Evolutionary conservation across 2,113 vertebrate genomes (phyloP), one percentile per base, ranked within the genome.

Genomic region (Sebastes schlegelii): DNA sequence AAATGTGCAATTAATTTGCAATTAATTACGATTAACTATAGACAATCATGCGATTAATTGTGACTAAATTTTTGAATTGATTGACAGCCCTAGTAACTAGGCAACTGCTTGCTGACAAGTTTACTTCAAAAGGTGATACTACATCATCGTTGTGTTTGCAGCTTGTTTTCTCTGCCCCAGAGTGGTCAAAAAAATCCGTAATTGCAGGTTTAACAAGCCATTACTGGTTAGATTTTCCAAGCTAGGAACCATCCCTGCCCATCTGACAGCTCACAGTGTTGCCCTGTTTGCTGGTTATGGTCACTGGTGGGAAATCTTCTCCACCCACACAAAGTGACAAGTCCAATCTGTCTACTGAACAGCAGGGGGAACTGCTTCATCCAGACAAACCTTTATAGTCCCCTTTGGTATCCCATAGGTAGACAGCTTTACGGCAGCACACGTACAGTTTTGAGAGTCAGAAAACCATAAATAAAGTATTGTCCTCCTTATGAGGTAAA

Each of bases 261-360:
- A 7, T 51, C n/a, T 23, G 64, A 71, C 45, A 9, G 60, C 13
- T 16, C 71, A 48, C 58, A 52, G 52, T 21, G 68, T 23, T 7
- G 49, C 26, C 19, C 48, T 63, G 69, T 60, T 34, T 43, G 52
- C 60, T 60, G 51, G n/a, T 26, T 45, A 21, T 16, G 79, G 55
- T 73, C 67, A 67, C 78, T 72, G 78, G 67, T 67, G 48, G 61
- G 73, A 86, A 73, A 77, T 66, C 40, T 72, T 62, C 26, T 16
- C 49, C 79, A 68, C 62, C 62, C 79, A 86, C 78, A 62, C 79
- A 62, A 49, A 73, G 69, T 49, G 69, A 54, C 67, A 77, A 42
- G 55, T 73, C 57, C 57, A 82, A 62, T 77, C 62, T 72, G 79
- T 81, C 72, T 54, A 8, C 17, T 23, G 61, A 67, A 42, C 77